Conservation (phyloP, 2,797 vertebrate species). For the Helarctos malayanus region DNA sequence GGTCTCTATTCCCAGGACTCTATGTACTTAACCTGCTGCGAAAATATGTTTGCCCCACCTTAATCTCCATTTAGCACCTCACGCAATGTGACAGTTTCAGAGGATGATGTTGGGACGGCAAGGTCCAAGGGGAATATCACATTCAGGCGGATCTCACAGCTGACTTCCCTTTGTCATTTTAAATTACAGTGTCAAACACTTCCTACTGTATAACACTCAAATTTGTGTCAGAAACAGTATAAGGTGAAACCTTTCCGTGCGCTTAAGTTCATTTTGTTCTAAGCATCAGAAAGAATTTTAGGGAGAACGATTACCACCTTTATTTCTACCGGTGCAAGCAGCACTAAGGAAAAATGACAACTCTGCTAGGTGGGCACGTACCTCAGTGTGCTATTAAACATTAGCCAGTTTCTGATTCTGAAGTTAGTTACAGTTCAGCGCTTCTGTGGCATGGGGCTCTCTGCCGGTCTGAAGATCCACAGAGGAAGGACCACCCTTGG, state of each 20-base stretch:
- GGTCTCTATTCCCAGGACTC: slow-evolving; percentile 48
- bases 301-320: background rate
- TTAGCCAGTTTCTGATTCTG: background rate
- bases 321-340: background rate
- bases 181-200: slow-evolving; percentile 73
- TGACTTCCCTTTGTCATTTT: slow-evolving; percentile 70
- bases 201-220: slow-evolving; percentile 18
- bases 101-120: background rate
- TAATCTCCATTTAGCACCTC: slow-evolving; percentile 72
- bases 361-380: background rate
- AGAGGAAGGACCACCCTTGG: background rate
- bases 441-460: background rate
- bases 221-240: slow-evolving; percentile 68
- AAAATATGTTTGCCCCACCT: slow-evolving; percentile 56
- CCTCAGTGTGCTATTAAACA: background rate
- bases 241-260: background rate
- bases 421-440: background rate
- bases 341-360: slow-evolving; percentile 3
- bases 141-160: slow-evolving; percentile 54
- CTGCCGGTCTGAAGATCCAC: background rate
- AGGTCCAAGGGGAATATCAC: slow-evolving; percentile 2
- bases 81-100: background rate
- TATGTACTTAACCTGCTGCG: slow-evolving; percentile 53
- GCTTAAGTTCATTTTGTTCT: background rate
- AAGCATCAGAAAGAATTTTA: slow-evolving; percentile 15